Percentiles rank a stretch among this genome's conserved stretches.
phyloP scores from a whole-genome alignment of 2,113 vertebrate genomes.

The Empidonax alnorum region DNA sequence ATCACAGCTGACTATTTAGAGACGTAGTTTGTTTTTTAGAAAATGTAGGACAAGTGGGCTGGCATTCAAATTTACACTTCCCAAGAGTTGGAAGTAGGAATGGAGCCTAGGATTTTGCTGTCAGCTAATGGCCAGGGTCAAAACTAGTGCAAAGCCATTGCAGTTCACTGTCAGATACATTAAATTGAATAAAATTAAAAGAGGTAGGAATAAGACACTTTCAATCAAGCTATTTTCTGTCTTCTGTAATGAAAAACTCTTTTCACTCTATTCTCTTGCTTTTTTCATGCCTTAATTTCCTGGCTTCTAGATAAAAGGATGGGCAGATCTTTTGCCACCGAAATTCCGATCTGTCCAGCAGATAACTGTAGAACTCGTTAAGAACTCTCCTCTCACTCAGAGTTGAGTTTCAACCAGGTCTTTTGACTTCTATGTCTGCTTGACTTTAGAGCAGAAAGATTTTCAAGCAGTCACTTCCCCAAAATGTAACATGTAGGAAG shows the following conservation, averaged over 20 bases:
- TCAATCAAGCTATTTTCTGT: neutral
- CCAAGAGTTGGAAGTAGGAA: neutral
- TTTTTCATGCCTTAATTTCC: neutral
- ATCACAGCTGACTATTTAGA: neutral
- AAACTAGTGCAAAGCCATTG: neutral
- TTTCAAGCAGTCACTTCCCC: neutral
- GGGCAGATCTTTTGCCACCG: neutral
- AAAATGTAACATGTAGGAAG: accelerated
- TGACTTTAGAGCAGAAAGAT: neutral
- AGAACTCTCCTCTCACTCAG: neutral
- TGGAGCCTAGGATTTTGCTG: neutral
- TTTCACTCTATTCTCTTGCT: neutral
- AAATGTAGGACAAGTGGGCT: neutral
- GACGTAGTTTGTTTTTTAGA: neutral
- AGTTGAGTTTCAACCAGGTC: neutral
- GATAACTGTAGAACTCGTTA: neutral
- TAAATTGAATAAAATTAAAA: neutral
- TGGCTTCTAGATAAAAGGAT: neutral
- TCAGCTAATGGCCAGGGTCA: neutral
- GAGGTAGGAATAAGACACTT: neutral
- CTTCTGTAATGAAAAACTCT: neutral
- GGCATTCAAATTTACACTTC: neutral
- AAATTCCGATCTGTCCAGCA: neutral
- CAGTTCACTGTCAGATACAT: neutral
- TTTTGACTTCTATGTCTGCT: neutral